Base-by-base conservation (phyloP, 2,888 invertebrate genomes). In the Sesamia inferens region DNA sequence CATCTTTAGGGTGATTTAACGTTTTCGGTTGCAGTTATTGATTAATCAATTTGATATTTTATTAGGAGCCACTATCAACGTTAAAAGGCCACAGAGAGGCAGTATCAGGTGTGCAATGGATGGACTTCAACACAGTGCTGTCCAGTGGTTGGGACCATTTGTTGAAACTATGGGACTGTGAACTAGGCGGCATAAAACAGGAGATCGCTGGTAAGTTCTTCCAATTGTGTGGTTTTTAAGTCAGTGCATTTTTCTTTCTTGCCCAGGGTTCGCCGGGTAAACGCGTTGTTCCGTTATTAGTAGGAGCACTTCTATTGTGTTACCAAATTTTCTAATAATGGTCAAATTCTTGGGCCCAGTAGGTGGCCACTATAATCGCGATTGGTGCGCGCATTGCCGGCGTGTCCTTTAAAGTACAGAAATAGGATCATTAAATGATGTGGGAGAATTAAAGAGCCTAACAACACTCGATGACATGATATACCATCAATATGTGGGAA, bases 81-180 rank as follows among this genome's bases (percentile, higher is more conserved):
- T 94, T 99, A 79, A 98, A 98, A 92, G 99, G 99, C 0, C 99
- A 99, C 92, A 97, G 98, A 79, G 99, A 99, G 94, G 98, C 98
- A 19, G 97, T 99, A 24, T 98, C 98, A 0, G 97, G 98, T 0
- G 97, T 98, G 0, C 97, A 97, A 71, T 99, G 99, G 99, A 97
- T 98, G 87, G 98, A 98, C 85, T 96, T 96, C 73, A 96, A 97
- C 82, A 98, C 98, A 79, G 95, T 99, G 4, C 96, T 98, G 13
- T 99, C 99, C 0, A 97, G 98, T 69, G 99, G 99, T 1, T 99
- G 99, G 99, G 99, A 99, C 95, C 99, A 99, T n/a, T n/a, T n/a
- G n/a, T n/a, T n/a, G n/a, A n/a, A n/a, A n/a, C n/a, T n/a, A n/a
- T n/a, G n/a, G n/a, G n/a, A n/a, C n/a, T n/a, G n/a, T n/a, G n/a